Percentiles rank a stretch among this genome's conserved stretches.
Conservation (phyloP, 2,113 vertebrate species). For the Conger conger region DNA sequence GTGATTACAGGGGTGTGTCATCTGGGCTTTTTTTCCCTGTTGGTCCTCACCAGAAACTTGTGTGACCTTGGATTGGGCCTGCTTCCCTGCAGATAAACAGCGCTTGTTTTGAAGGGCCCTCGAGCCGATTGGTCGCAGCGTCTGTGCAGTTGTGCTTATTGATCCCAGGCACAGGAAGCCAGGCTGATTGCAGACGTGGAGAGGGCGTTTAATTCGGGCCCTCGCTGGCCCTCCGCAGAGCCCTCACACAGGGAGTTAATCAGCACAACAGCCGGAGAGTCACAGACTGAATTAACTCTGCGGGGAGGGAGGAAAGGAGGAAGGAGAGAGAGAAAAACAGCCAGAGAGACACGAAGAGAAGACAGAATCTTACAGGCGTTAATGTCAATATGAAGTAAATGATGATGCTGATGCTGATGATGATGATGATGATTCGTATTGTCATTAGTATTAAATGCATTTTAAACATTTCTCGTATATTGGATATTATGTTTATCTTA, state of each 20-base stretch:
- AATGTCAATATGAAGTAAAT: too few relatives aligned
- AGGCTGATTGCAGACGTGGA: conserved; percentile 35
- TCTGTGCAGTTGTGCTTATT: conserved; percentile 14
- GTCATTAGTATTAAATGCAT: not conserved
- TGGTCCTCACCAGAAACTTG: not conserved
- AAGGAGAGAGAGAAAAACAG: not conserved
- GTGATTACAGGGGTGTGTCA: not conserved
- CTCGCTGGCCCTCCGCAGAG: conserved; percentile 29
- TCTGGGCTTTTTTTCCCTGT: not conserved
- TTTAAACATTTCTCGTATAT: not conserved
- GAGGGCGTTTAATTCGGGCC: conserved; percentile 39
- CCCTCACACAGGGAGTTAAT: conserved; percentile 47
- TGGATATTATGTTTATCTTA: not conserved
- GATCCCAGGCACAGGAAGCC: conserved; percentile 32
- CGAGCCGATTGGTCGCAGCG: not conserved
- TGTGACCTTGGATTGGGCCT: not conserved
- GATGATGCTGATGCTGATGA: not conserved
- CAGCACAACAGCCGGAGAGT: conserved; percentile 40
- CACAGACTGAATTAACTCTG: conserved; percentile 29
- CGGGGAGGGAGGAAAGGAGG: not conserved
- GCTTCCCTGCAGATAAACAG: not conserved
- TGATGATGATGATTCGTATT: not conserved
- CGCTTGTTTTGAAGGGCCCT: conserved; percentile 1
- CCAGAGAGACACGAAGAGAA: too few relatives aligned
- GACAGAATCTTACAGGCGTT: too few relatives aligned